Evolutionary conservation across 2,888 invertebrate species (phyloP).

Genomic region (Sceliomorpha sp.): DNA sequence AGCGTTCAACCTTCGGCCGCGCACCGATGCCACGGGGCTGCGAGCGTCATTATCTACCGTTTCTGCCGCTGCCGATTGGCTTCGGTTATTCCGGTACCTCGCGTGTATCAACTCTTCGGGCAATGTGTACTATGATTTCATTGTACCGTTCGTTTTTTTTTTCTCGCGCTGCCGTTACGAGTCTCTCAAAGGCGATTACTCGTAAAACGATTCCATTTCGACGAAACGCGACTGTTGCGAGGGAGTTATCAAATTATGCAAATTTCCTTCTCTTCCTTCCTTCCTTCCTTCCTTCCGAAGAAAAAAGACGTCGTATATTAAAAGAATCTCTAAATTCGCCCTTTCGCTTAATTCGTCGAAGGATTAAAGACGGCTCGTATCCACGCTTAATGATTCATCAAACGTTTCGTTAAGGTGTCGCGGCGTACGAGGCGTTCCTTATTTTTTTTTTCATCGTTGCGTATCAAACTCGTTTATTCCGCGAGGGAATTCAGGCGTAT

Average conservation of each 20-base stretch:
- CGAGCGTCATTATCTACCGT: constrained; percentile 48
- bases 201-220: constrained; percentile 1
- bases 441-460: too few relatives aligned
- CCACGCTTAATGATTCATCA: too few relatives aligned
- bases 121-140: constrained; percentile 26
- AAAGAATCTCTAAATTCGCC: too few relatives aligned
- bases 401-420: too few relatives aligned
- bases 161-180: constrained; percentile 5
- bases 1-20: constrained; percentile 43
- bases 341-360: too few relatives aligned
- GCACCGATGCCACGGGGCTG: constrained; percentile 14
- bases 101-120: constrained; percentile 16
- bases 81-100: constrained; percentile 43
- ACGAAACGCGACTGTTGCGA: neutral
- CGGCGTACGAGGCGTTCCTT: too few relatives aligned
- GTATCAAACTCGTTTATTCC: too few relatives aligned
- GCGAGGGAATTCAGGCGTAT: too few relatives aligned
- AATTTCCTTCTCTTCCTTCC: neutral
- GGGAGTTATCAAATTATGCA: constrained; percentile 1
- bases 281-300: neutral
- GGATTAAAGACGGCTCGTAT: too few relatives aligned
- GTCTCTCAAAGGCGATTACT: too few relatives aligned
- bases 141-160: constrained; percentile 37
- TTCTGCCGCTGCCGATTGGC: constrained; percentile 32
- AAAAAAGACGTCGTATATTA: too few relatives aligned